Base-by-base conservation (phyloP, 2,888 invertebrate species). In the Leucoma salicis region DNA sequence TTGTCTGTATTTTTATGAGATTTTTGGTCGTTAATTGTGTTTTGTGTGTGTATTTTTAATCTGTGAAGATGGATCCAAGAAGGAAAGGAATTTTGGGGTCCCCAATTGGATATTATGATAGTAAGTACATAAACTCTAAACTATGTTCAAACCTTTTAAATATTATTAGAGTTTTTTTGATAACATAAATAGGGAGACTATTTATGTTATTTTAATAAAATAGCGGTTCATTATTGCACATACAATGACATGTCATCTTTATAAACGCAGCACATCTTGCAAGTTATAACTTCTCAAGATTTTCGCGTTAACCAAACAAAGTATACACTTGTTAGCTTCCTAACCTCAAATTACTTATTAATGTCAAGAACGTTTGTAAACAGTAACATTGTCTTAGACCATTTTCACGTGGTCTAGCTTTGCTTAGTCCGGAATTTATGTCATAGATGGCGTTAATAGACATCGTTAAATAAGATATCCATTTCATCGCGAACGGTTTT, bases 61-160 rank as follows among this genome's bases (percentile, higher is more conserved):
- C 48, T 18, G 33, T 39, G 65, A 81, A 75, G 43, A 75, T 83
- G 83, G 82, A 83, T 80, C 78, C 81, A 0, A 62, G 80, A 48
- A 59, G 82, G 1, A 69, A 60, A 67, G 74, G 74, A 0, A 70
- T 82, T 68, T 62, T 76, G 43, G 75, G 78, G 10, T 68, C 72
- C 8, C 66, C 74, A 15, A 55, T 58, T 8, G 57, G 46, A 46
- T 67, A 63, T 49, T 63, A 60, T 52, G 49, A 60, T 39, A 61
- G 78, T 78, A 61, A 73, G 77, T 45, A 5, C n/a, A n/a, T n/a
- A n/a, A n/a, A n/a, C n/a, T n/a, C n/a, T n/a, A n/a, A n/a, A n/a
- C n/a, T n/a, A n/a, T n/a, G n/a, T n/a, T n/a, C n/a, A n/a, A n/a
- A n/a, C n/a, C n/a, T n/a, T n/a, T n/a, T n/a, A n/a, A n/a, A n/a